Evolutionary conservation across 2,888 invertebrate genomes (phyloP).

Genomic region (Euclidia mi): DNA sequence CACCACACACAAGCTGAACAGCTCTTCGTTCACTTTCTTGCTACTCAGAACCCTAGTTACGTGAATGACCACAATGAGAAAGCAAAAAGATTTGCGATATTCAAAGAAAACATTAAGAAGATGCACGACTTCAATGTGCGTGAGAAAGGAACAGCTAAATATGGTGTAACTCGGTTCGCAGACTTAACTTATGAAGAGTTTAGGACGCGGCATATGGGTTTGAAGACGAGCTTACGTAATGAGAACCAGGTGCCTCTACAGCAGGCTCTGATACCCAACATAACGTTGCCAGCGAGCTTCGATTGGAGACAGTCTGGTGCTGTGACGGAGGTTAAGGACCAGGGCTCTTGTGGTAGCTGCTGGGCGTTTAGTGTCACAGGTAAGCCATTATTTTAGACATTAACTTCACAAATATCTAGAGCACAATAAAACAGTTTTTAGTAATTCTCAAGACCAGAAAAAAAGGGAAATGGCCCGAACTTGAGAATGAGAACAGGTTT

Average conservation of each 20-base stretch:
- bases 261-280: slow-evolving; percentile 92
- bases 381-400: no score
- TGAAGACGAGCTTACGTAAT: slow-evolving; percentile 86
- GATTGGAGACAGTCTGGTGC: slow-evolving; percentile 96
- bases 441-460: no score
- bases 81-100: slow-evolving; percentile 92
- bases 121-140: slow-evolving; percentile 93
- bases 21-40: slow-evolving; percentile 89
- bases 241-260: slow-evolving; percentile 90
- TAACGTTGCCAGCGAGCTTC: slow-evolving; percentile 92
- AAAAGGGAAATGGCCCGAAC: no score
- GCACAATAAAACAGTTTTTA: no score
- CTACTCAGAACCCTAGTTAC: slow-evolving; percentile 91
- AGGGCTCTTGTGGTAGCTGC: slow-evolving; percentile 97
- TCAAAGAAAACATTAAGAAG: slow-evolving; percentile 93
- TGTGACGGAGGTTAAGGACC: slow-evolving; percentile 97
- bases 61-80: slow-evolving; percentile 89
- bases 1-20: slow-evolving; percentile 77
- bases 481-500: no score
- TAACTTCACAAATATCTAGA: no score
- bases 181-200: slow-evolving; percentile 95
- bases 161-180: slow-evolving; percentile 96
- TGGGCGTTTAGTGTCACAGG: slow-evolving; percentile 99
- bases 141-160: slow-evolving; percentile 96
- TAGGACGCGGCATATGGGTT: slow-evolving; percentile 88